phyloP scores from a whole-genome alignment of 2,113 vertebrate genomes.

The Colinus virginianus region DNA sequence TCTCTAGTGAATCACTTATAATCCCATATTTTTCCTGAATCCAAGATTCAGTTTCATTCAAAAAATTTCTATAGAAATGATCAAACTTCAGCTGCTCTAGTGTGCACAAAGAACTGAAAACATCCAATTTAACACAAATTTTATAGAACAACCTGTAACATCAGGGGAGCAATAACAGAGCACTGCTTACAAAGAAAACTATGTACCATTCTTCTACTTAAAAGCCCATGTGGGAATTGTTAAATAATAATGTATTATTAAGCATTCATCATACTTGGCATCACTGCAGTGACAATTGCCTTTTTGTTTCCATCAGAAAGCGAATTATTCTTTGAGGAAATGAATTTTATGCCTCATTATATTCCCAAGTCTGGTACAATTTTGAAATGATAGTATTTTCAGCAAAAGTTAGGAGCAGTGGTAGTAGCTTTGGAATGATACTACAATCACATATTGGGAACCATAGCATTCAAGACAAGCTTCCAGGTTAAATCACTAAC shows the following conservation, averaged over 20 bases:
- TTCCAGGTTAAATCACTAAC: neutral
- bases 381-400: neutral
- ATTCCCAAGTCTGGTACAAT: neutral
- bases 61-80: conserved; percentile 1
- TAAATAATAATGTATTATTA: conserved; percentile 28
- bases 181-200: conserved; percentile 27
- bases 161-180: conserved; percentile 54
- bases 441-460: neutral
- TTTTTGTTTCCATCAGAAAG: conserved; percentile 21
- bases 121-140: conserved; percentile 19
- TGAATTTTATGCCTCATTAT: neutral
- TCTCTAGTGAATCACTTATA: neutral
- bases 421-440: neutral
- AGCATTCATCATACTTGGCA: conserved; percentile 1
- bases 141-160: conserved; percentile 37
- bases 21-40: conserved; percentile 15
- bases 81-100: conserved; percentile 23
- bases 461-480: neutral
- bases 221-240: conserved; percentile 35
- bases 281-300: conserved; percentile 48
- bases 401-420: neutral
- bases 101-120: conserved; percentile 33
- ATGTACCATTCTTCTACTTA: conserved; percentile 17
- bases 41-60: neutral
- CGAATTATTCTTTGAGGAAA: neutral